These are phyloP conservation scores for Lates japonicus DNA, from an alignment of 2,797 vertebrate species.

Conservation along the genomic window DNA sequence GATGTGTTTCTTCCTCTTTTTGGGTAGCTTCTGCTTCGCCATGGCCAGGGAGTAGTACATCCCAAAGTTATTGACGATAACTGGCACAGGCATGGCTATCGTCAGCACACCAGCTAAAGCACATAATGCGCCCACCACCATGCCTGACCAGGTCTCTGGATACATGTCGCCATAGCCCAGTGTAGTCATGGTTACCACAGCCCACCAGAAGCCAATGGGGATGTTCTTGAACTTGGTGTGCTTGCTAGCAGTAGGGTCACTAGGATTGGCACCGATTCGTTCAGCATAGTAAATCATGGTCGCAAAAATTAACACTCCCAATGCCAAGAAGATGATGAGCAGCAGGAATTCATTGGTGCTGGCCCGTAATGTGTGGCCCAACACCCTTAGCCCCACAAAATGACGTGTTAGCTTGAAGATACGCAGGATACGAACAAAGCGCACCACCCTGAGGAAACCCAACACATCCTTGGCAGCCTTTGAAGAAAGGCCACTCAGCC, in stretches of 20 bases:
- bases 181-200: conserved; percentile 99
- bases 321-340: conserved; percentile 97
- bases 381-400: conserved; percentile 95
- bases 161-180: conserved; percentile 99
- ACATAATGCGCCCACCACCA: conserved; percentile 98
- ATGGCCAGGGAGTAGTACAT: conserved; percentile 99
- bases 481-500: conserved; percentile 95
- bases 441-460: conserved; percentile 98
- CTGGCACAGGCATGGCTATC: conserved; percentile 99
- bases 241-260: conserved; percentile 93
- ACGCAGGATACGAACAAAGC: conserved; percentile 97
- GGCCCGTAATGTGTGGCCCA: conserved; percentile 96
- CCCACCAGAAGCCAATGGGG: conserved; percentile 99
- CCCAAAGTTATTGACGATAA: conserved; percentile 99
- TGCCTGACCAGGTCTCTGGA: conserved; percentile 97
- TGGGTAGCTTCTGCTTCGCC: conserved; percentile 99
- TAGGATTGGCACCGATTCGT: conserved; percentile 94
- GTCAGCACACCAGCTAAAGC: conserved; percentile 96
- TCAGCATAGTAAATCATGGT: conserved; percentile 99
- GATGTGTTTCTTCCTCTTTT: conserved; percentile 98
- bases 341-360: conserved; percentile 98
- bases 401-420: conserved; percentile 99
- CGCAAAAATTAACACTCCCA: conserved; percentile 98
- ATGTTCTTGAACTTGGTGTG: conserved; percentile 99
- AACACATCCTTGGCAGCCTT: conserved; percentile 98